Evolutionary conservation across 2,888 invertebrate genomes (phyloP).

Genomic region (Muschampia staudingeri): DNA sequence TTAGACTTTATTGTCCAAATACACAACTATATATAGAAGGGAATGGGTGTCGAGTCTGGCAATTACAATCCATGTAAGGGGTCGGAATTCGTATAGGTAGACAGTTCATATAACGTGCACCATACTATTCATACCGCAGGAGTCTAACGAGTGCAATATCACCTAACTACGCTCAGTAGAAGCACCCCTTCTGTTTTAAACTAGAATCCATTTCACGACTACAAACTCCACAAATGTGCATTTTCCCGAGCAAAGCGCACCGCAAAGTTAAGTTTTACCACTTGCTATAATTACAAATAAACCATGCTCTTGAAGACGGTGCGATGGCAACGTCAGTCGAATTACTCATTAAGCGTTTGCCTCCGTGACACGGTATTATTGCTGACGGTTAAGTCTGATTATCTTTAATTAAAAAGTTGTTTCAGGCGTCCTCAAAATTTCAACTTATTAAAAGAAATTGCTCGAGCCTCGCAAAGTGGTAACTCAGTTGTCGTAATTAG

Average conservation of each 20-base stretch:
- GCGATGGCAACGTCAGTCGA: constrained; percentile 76
- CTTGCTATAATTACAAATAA: constrained; percentile 88
- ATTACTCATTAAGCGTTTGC: constrained; percentile 83
- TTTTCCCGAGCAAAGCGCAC: constrained; percentile 80
- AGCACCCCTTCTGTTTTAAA: constrained; percentile 87
- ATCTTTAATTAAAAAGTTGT: constrained; percentile 90
- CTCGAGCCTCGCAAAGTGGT: constrained; percentile 82
- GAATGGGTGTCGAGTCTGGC: constrained; percentile 57
- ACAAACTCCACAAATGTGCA: constrained; percentile 86
- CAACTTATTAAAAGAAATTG: constrained; percentile 88
- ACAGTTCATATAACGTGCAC: constrained; percentile 76
- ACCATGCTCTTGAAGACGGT: constrained; percentile 81
- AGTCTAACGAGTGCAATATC: constrained; percentile 86
- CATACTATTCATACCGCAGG: constrained; percentile 75
- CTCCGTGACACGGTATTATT: constrained; percentile 84
- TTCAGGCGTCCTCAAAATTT: constrained; percentile 83
- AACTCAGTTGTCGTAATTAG: constrained; percentile 86
- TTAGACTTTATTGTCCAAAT: constrained; percentile 68
- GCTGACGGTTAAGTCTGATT: constrained; percentile 86
- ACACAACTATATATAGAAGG: constrained; percentile 36
- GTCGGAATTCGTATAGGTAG: constrained; percentile 73
- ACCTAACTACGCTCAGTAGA: constrained; percentile 83
- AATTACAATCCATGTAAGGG: constrained; percentile 73
- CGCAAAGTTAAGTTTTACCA: constrained; percentile 86
- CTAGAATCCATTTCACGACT: constrained; percentile 87